These are phyloP conservation scores for Neolamprologus sp. DNA, from an alignment of 2,113 vertebrate species.

Conservation along the genomic window DNA sequence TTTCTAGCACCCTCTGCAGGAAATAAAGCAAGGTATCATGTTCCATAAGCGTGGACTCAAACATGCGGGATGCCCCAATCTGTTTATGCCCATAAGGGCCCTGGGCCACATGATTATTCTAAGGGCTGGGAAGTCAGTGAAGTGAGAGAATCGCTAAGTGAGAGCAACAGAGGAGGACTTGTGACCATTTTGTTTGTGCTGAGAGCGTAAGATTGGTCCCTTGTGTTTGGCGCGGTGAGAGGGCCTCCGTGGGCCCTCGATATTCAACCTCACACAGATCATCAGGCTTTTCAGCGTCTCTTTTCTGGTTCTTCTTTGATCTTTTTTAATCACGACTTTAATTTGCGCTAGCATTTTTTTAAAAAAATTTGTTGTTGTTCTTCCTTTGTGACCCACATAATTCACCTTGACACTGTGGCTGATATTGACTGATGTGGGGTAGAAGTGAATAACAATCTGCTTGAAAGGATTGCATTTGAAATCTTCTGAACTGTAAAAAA, in stretches of 20 bases:
- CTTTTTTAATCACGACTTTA: constrained; percentile 11
- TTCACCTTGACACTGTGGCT: constrained; percentile 11
- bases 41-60: not conserved
- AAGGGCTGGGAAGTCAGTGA: constrained; percentile 79
- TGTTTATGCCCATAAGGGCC: constrained; percentile 67
- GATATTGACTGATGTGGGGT: constrained; percentile 8
- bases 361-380: not conserved
- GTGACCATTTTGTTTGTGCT: constrained; percentile 83
- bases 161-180: constrained; percentile 70
- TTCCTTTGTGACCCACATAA: constrained; percentile 41
- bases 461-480: not conserved
- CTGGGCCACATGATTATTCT: constrained; percentile 78
- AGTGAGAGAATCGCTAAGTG: constrained; percentile 76
- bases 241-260: constrained; percentile 40
- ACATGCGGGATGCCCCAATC: constrained; percentile 49
- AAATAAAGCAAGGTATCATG: constrained; percentile 9
- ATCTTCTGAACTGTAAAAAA: not conserved
- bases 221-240: constrained; percentile 55
- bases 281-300: not conserved
- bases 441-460: not conserved
- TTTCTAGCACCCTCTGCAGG: not conserved
- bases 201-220: constrained; percentile 72
- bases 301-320: constrained; percentile 23
- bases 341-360: constrained; percentile 6
- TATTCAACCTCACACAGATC: constrained; percentile 25